Evolutionary conservation across 2,113 vertebrate species (phyloP).

Genomic region (Hucho hucho): DNA sequence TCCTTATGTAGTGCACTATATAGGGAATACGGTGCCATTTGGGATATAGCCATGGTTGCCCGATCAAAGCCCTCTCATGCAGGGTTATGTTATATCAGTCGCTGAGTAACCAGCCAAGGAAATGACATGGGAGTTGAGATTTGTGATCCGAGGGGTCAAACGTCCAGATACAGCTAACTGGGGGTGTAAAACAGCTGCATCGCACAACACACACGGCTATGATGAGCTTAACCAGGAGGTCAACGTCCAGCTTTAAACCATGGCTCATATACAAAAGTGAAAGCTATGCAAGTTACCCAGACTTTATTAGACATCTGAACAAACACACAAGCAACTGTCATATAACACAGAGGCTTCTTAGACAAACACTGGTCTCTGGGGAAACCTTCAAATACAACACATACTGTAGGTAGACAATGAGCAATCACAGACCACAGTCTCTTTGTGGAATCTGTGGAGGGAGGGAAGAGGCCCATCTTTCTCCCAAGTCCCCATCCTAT

Average conservation of each 20-base stretch:
- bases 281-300: constrained; percentile 1
- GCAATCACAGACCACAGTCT: constrained; percentile 25
- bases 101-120: background rate
- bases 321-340: background rate
- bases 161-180: background rate
- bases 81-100: background rate
- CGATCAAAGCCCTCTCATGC: constrained; percentile 22
- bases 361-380: constrained; percentile 15
- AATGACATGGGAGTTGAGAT: constrained; percentile 10
- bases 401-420: constrained; percentile 13
- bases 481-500: constrained; percentile 6
- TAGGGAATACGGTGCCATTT: no score
- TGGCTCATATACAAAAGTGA: constrained; percentile 13
- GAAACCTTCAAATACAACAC: constrained; percentile 10
- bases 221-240: constrained; percentile 10
- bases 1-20: no score
- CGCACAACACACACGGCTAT: background rate
- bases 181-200: constrained; percentile 5
- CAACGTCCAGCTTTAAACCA: constrained; percentile 3
- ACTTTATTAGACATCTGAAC: constrained; percentile 10
- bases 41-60: constrained; percentile 9
- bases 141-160: constrained; percentile 3
- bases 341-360: background rate
- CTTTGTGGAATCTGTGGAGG: constrained; percentile 4
- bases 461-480: constrained; percentile 24